These are phyloP conservation scores for Podarcis muralis DNA, from an alignment of 2,113 vertebrate genomes.

Conservation along the genomic window DNA sequence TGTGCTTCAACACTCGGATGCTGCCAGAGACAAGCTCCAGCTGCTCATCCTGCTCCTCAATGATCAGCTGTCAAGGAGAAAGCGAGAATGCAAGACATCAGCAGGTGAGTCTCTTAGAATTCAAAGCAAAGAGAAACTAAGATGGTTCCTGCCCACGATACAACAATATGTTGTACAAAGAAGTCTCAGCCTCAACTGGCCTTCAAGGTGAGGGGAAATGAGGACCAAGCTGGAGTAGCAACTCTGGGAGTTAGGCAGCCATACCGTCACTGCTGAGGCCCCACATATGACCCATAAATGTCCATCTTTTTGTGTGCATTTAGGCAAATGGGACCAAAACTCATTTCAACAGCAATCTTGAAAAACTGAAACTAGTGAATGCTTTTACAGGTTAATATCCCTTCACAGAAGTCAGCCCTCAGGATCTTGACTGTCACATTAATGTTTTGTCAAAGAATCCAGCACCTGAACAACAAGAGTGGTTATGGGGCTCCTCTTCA, in stretches of 20 bases:
- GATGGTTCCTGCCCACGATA: background rate
- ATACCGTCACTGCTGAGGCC: background rate
- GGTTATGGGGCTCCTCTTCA: background rate
- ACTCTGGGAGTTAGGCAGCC: background rate
- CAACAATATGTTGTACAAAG: background rate
- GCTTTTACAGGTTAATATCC: background rate
- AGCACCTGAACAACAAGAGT: background rate
- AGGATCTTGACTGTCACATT: background rate
- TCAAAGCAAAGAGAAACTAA: background rate
- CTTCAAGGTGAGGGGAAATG: background rate
- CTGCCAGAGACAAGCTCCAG: conserved; percentile 84
- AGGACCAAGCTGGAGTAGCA: background rate
- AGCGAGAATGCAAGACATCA: background rate
- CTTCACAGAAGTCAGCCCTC: background rate
- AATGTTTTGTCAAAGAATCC: background rate
- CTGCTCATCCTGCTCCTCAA: conserved; percentile 84
- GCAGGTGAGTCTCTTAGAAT: background rate
- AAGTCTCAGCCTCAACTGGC: background rate
- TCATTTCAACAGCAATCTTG: background rate
- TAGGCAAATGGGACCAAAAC: background rate
- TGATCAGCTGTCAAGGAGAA: conserved; percentile 73
- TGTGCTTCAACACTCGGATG: conserved; percentile 83
- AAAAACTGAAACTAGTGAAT: background rate
- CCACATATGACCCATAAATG: background rate
- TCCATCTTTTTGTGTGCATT: background rate